phyloP scores from a whole-genome alignment of 2,797 vertebrate genomes.

The Oreortyx pictus region DNA sequence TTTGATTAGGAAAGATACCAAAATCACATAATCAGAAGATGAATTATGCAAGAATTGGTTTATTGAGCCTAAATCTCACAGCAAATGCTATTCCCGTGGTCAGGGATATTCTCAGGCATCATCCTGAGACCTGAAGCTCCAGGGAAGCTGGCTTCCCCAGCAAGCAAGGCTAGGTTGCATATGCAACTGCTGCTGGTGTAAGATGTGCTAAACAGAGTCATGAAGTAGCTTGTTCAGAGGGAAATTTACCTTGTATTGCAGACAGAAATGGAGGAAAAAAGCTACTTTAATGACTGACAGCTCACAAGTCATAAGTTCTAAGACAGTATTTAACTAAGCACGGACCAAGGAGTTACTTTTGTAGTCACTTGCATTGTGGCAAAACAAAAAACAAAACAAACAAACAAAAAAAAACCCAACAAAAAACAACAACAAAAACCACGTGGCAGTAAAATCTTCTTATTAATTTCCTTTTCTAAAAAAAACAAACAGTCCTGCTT shows the following conservation, averaged over 20 bases:
- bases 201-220: neutral
- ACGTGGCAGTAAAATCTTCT: neutral
- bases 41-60: neutral
- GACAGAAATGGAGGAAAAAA: neutral
- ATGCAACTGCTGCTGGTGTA: neutral
- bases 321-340: neutral
- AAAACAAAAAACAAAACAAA: neutral
- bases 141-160: neutral
- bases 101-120: neutral
- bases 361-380: neutral
- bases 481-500: neutral
- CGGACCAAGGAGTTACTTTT: neutral
- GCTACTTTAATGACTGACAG: neutral
- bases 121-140: neutral
- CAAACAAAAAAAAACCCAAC: no score
- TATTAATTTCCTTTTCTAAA: neutral
- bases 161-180: neutral
- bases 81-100: neutral
- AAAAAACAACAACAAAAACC: no score
- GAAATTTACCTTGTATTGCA: neutral
- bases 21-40: fast-evolving
- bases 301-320: neutral
- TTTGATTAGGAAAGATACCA: neutral
- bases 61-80: neutral
- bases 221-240: neutral